These are phyloP conservation scores for Diorhabda sublineata DNA, from an alignment of 1,140 invertebrate genomes.

Conservation along the genomic window DNA sequence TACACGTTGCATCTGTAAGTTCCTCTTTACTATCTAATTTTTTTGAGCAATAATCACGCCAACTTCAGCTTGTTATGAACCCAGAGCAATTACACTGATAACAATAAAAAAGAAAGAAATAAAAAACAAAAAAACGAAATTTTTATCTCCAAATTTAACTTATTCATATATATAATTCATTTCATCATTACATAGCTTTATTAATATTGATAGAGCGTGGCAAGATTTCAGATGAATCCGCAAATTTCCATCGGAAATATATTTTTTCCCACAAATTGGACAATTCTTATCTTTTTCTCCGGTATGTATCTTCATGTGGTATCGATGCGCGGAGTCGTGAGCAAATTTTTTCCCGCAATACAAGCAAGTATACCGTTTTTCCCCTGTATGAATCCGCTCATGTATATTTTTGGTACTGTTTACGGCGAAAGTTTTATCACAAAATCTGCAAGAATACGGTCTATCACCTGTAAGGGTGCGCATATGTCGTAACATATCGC, in stretches of 20 bases:
- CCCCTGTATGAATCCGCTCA: constrained; percentile 61
- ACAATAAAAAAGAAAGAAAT: too few relatives aligned
- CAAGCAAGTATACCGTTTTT: constrained; percentile 62
- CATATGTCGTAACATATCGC: constrained; percentile 67
- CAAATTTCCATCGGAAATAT: constrained; percentile 58
- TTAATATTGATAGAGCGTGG: constrained; percentile 30
- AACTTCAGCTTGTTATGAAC: too few relatives aligned
- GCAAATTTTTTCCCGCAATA: constrained; percentile 74
- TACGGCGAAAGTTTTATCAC: constrained; percentile 59
- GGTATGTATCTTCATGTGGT: constrained; percentile 57
- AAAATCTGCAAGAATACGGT: constrained; percentile 65
- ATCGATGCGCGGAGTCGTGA: constrained; percentile 63
- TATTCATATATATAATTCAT: too few relatives aligned
- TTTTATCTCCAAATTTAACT: too few relatives aligned
- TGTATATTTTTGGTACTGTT: constrained; percentile 60
- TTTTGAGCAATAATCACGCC: too few relatives aligned
- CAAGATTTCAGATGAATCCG: constrained; percentile 56
- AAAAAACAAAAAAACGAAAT: too few relatives aligned
- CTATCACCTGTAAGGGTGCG: constrained; percentile 70
- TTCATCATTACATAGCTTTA: not conserved
- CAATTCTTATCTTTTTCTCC: constrained; percentile 73
- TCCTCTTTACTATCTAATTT: too few relatives aligned
- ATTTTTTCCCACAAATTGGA: constrained; percentile 62
- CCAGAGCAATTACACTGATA: too few relatives aligned
- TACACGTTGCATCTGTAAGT: too few relatives aligned